A percentile compares a stretch with the other conserved stretches of the same genome.
phyloP scores from a whole-genome alignment of 2,888 invertebrate species.

The Caenorhabditis sulstoni region DNA sequence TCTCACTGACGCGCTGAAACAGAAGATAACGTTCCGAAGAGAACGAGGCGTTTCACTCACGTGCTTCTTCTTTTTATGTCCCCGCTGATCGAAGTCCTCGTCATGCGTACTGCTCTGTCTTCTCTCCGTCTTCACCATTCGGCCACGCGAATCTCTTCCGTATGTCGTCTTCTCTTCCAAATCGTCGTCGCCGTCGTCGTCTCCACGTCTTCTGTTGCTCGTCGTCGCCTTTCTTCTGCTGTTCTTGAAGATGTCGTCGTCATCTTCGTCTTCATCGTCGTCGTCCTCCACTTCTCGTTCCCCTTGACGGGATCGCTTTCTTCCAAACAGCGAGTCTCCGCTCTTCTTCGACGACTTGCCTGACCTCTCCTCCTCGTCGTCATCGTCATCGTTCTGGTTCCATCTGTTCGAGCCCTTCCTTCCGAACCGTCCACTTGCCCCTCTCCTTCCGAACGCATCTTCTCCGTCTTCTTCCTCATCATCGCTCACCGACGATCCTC shows the following conservation, averaged over 20 bases:
- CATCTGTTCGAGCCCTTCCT: not conserved
- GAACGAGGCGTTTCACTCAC: conserved; percentile 10
- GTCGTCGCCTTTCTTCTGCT: not conserved
- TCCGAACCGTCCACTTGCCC: no score
- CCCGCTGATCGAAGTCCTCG: conserved; percentile 25
- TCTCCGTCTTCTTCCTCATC: not conserved
- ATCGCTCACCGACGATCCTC: not conserved
- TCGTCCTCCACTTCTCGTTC: not conserved
- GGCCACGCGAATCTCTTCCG: conserved; percentile 24
- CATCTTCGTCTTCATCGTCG: not conserved
- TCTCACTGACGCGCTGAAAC: conserved; percentile 45
- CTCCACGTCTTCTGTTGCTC: conserved; percentile 1
- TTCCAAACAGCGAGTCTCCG: not conserved
- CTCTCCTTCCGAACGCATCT: not conserved
- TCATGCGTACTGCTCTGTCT: conserved; percentile 2
- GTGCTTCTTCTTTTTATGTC: conserved; percentile 33
- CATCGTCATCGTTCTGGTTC: not conserved
- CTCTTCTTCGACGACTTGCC: no score
- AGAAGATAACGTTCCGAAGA: no score
- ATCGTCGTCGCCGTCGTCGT: not conserved
- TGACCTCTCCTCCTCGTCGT: not conserved
- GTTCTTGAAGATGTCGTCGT: no score
- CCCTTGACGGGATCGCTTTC: not conserved
- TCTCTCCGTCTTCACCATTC: conserved; percentile 24
- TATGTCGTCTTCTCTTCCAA: not conserved